Evolutionary conservation across 2,888 invertebrate species (phyloP).

Genomic region (Tenthredo mesomela): DNA sequence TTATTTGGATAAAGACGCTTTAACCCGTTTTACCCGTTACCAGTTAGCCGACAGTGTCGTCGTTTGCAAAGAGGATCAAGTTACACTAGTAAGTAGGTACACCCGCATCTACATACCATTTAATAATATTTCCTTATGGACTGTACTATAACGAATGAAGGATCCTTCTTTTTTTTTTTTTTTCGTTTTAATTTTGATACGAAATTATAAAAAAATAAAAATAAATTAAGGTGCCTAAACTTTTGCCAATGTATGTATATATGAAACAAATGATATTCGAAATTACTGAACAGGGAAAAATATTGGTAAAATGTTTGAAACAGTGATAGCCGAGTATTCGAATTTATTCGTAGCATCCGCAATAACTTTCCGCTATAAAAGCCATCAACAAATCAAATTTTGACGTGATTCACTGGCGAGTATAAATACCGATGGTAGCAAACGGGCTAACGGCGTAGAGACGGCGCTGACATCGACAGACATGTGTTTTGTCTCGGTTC

Average conservation of each 20-base stretch:
- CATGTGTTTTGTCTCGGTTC: slow-evolving; percentile 73
- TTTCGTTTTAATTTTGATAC: background rate
- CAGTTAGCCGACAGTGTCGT: background rate
- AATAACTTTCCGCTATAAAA: slow-evolving; percentile 78
- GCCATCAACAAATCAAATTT: slow-evolving; percentile 78
- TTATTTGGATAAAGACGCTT: slow-evolving; percentile 51
- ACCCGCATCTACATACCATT: background rate
- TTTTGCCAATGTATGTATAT: background rate
- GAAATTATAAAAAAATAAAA: background rate
- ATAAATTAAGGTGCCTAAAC: background rate
- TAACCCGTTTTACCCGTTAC: slow-evolving; percentile 26
- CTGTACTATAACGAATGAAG: background rate
- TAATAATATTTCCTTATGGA: background rate
- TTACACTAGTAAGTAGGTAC: background rate
- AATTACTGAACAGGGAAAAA: slow-evolving; percentile 35
- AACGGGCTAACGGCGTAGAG: slow-evolving; percentile 67
- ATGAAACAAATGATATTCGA: slow-evolving; percentile 47
- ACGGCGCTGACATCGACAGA: slow-evolving; percentile 77
- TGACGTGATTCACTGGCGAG: slow-evolving; percentile 77
- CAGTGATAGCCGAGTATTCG: slow-evolving; percentile 65
- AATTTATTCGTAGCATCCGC: slow-evolving; percentile 76
- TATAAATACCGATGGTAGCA: slow-evolving; percentile 74
- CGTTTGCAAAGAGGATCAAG: slow-evolving; percentile 44
- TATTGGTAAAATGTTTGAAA: slow-evolving; percentile 65
- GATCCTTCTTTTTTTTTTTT: background rate